Evolutionary conservation across 2,888 invertebrate species (phyloP).

Genomic region (Rhagium mordax): DNA sequence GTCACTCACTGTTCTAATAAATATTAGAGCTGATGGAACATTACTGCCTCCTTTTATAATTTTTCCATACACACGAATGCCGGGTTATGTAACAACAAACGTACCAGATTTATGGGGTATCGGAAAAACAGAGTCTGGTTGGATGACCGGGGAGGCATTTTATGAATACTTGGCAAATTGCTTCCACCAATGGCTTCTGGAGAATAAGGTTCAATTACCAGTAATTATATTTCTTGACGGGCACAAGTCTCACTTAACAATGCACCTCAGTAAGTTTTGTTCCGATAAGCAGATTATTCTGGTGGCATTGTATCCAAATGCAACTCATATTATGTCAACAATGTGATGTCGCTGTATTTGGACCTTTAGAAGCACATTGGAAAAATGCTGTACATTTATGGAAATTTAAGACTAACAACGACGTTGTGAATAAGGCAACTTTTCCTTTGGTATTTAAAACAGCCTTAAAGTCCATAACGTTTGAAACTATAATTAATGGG

Average conservation of each 20-base stretch:
- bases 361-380: not conserved
- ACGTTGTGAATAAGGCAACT: not conserved
- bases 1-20: not conserved
- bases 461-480: not conserved
- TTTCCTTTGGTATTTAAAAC: slow-evolving; percentile 1
- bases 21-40: not conserved
- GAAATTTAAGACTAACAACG: not conserved
- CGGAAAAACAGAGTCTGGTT: not conserved
- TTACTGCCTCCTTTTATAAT: not conserved
- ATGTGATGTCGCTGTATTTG: not conserved
- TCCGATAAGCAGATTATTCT: not conserved
- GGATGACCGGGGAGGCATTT: not conserved
- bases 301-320: not conserved
- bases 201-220: not conserved
- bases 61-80: not conserved
- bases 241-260: not conserved
- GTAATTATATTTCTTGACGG: not conserved
- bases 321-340: not conserved
- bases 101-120: too few species aligned
- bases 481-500: slow-evolving; percentile 1
- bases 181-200: not conserved
- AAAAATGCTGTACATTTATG: not conserved
- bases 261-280: not conserved
- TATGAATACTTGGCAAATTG: not conserved
- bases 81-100: not conserved